Conservation (phyloP, 1,140 invertebrate species). For the Dinoponera quadriceps region DNA sequence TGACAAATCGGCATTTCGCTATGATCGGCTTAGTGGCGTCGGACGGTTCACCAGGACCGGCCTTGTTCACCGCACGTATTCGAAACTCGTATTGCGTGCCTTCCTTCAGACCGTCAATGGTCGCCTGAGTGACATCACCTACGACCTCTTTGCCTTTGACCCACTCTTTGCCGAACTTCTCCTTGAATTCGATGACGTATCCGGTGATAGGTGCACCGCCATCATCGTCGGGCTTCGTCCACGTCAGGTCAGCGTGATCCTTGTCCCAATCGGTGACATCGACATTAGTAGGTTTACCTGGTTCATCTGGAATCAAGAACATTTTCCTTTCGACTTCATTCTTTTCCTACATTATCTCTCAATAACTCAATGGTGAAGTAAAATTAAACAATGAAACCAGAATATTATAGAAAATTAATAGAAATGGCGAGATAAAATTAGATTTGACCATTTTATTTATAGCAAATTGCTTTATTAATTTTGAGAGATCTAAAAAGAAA, state of each 20-base stretch:
- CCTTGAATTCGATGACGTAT: slow-evolving; percentile 97
- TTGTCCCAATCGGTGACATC: slow-evolving; percentile 98
- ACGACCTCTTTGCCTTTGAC: slow-evolving; percentile 92
- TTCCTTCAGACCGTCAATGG: slow-evolving; percentile 96
- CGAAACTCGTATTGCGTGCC: slow-evolving; percentile 98
- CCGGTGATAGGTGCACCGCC: slow-evolving; percentile 97
- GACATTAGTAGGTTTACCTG: slow-evolving; percentile 95
- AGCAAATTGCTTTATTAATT: neutral
- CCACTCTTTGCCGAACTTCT: slow-evolving; percentile 97
- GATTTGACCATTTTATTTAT: neutral
- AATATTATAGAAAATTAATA: slow-evolving; percentile 8
- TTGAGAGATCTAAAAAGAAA: neutral
- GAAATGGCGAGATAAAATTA: slow-evolving; percentile 4
- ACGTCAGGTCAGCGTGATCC: slow-evolving; percentile 97
- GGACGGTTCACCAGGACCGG: slow-evolving; percentile 97
- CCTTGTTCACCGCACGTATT: slow-evolving; percentile 97
- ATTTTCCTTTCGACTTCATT: neutral
- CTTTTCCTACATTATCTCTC: neutral
- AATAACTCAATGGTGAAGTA: neutral
- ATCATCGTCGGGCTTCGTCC: slow-evolving; percentile 95
- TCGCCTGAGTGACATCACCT: slow-evolving; percentile 91
- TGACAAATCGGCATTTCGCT: slow-evolving; percentile 97
- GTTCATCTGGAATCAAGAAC: slow-evolving; percentile 90
- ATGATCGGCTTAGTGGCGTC: slow-evolving; percentile 97
- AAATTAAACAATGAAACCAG: neutral